phyloP scores from a whole-genome alignment of 2,888 invertebrate genomes.

The Heteropelma amictum region DNA sequence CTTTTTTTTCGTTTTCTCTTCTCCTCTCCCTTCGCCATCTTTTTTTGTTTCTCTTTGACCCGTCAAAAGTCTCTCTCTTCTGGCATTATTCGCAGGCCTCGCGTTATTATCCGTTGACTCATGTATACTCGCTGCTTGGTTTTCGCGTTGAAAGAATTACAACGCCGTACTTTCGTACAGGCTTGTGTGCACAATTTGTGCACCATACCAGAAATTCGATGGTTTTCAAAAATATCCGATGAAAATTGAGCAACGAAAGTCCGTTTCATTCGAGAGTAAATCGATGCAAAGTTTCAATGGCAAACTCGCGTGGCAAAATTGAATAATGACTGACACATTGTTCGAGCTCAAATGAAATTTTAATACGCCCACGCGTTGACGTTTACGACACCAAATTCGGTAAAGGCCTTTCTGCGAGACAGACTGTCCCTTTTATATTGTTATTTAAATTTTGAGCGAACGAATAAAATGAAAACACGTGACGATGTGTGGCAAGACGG shows the following conservation, averaged over 20 bases:
- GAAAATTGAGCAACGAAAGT: constrained; percentile 25
- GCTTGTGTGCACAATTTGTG: neutral
- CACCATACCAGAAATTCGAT: constrained; percentile 8
- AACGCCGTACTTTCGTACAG: neutral
- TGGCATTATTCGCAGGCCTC: constrained; percentile 47
- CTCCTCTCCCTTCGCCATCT: constrained; percentile 10
- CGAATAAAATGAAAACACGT: constrained; percentile 7
- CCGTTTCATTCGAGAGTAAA: neutral
- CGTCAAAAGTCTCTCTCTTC: constrained; percentile 7
- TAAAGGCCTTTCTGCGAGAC: neutral
- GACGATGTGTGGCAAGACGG: constrained; percentile 14
- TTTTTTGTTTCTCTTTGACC: constrained; percentile 8
- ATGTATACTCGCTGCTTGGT: constrained; percentile 4
- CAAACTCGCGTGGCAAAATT: neutral
- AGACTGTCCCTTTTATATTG: neutral
- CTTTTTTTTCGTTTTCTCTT: constrained; percentile 6
- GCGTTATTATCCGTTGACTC: constrained; percentile 49
- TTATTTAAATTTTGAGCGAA: constrained; percentile 10
- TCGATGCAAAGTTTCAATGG: constrained; percentile 11
- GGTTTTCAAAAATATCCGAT: no score
- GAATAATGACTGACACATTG: no score
- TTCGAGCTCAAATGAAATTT: neutral
- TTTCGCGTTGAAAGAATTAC: constrained; percentile 21
- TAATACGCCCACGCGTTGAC: neutral
- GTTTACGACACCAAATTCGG: constrained; percentile 1